phyloP scores from a whole-genome alignment of 2,113 vertebrate species.

The Cygnus atratus region DNA sequence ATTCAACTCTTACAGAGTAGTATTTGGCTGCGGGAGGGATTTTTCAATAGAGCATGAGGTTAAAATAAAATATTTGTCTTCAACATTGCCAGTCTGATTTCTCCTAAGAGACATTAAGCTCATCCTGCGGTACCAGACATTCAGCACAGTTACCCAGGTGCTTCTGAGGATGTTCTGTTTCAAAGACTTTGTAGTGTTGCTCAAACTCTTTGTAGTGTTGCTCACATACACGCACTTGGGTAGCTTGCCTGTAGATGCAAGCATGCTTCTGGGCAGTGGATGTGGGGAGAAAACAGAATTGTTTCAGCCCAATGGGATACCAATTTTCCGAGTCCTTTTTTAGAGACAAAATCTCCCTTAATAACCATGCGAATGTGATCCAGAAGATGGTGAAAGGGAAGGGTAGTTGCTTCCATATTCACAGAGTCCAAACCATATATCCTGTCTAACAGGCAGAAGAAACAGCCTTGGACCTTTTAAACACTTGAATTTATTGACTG shows the following conservation, averaged over 20 bases:
- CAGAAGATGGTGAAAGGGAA: not conserved
- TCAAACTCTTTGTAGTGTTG: not conserved
- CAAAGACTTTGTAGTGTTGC: not conserved
- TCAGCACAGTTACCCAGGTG: rapidly evolving
- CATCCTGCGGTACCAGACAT: rapidly evolving
- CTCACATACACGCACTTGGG: rapidly evolving
- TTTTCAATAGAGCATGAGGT: not conserved
- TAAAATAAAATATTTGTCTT: rapidly evolving
- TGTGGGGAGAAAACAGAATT: not conserved
- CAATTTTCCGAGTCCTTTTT: not conserved
- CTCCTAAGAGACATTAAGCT: rapidly evolving
- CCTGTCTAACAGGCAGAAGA: not conserved
- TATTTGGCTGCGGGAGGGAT: not conserved
- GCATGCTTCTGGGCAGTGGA: not conserved
- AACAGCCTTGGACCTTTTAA: not conserved
- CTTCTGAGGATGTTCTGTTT: not conserved
- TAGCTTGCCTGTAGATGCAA: rapidly evolving
- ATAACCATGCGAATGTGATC: not conserved
- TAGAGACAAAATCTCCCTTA: not conserved
- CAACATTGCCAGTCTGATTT: not conserved
- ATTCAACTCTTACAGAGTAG: not conserved
- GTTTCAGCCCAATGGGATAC: not conserved
- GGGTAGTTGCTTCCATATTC: not conserved
- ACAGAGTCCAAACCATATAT: not conserved
- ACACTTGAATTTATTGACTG: conserved; percentile 45